Evolutionary conservation across 53 echinoderm and acorn worm genomes (phyloP).

Genomic region (Echinarachnius parma): DNA sequence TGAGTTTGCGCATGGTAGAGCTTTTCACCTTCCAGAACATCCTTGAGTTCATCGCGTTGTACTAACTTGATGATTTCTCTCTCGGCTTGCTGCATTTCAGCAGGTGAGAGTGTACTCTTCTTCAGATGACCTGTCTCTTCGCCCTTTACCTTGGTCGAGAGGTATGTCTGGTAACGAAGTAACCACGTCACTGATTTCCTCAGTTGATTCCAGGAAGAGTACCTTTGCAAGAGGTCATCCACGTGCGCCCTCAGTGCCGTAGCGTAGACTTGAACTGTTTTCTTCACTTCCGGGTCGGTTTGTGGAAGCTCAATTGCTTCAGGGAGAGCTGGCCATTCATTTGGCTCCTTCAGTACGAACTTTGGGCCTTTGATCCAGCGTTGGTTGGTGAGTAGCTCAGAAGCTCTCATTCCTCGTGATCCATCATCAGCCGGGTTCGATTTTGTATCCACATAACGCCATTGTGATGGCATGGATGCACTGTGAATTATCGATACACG

Average conservation of each 20-base stretch:
- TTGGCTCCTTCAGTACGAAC: conserved; percentile 37
- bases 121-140: background rate
- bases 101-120: conserved; percentile 13
- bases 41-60: no score
- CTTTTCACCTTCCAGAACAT: background rate
- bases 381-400: background rate
- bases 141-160: background rate
- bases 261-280: conserved; percentile 11
- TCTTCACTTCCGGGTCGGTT: conserved; percentile 46
- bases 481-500: conserved; percentile 42
- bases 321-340: conserved; percentile 44
- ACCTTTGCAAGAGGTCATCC: conserved; percentile 9
- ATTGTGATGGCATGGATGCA: conserved; percentile 14
- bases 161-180: conserved; percentile 20
- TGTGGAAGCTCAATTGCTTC: conserved; percentile 2
- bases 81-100: conserved; percentile 36
- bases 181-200: conserved; percentile 44
- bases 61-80: background rate
- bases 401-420: conserved; percentile 33
- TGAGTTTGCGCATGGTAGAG: conserved; percentile 30
- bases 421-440: conserved; percentile 53
- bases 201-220: conserved; percentile 47
- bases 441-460: conserved; percentile 45
- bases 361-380: conserved; percentile 37
- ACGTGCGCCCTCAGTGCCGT: background rate